Evolutionary conservation across 2,888 invertebrate species (phyloP), one percentile per base, ranked within the genome.

Genomic region (Furcula furcula): DNA sequence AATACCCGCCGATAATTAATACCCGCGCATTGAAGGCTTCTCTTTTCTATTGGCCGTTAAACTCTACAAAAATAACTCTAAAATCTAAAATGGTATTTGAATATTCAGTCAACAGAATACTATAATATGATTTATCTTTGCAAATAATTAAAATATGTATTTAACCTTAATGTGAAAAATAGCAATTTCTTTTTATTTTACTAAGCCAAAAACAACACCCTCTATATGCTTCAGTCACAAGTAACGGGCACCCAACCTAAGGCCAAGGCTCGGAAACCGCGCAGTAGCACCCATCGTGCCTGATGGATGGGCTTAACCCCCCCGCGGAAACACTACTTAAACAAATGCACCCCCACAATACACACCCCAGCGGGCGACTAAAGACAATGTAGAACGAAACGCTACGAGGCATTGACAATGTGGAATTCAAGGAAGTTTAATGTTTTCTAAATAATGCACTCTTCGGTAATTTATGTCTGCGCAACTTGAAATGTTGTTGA

Each of bases 231-330:
- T 19, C 19, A 34, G 30, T 33, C 28, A 11, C 4, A 9, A 30
- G 33, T 45, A 58, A 55, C 46, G 39, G 52, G 20, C 9, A 13
- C 21, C 9, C 18, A 21, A 11, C 5, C 36, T 29, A 15, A 30
- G 18, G n/a, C 46, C 37, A 36, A 38, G 51, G 36, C 41, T 33
- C 34, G 34, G 15, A 50, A 69, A 79, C 84, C 84, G 71, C 76
- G 76, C 84, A 76, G 84, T 83, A 84, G 84, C 82, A 57, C 63
- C 70, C 70, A 59, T n/a, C 67, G 49, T 56, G 51, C 53, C 67
- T 72, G 81, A 77, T 76, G 70, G 75, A 79, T 76, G 42, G 36
- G 42, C 40, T 28, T 43, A 39, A 29, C 43, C n/a, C 46, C 41
- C 45, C 47, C 42, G 47, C 46, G 55, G 47, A 46, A 47, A 55